A percentile compares a stretch with the other conserved stretches of the same genome.
Evolutionary conservation across 2,888 invertebrate species (phyloP).

Genomic region (Caenorhabditis imperialis): DNA sequence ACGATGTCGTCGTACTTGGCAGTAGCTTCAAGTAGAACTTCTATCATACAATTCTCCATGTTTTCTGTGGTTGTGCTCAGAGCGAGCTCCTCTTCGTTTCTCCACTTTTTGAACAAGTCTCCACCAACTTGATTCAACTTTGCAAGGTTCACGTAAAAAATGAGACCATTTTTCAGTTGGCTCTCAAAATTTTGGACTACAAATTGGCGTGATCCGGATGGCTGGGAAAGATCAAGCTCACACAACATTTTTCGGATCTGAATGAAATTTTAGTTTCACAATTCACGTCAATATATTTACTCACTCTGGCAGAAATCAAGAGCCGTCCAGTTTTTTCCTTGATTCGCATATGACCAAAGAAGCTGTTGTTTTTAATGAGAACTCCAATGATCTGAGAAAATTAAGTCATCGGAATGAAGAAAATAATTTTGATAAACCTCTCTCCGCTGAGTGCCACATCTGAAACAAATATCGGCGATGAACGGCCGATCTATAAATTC

Average conservation of each 20-base stretch:
- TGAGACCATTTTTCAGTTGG: conserved; percentile 18
- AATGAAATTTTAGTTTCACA: neutral
- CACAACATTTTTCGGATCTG: conserved; percentile 45
- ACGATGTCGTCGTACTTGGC: conserved; percentile 50
- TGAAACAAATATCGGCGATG: conserved; percentile 37
- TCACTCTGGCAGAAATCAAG: conserved; percentile 28
- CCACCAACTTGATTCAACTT: conserved; percentile 36
- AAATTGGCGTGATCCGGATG: conserved; percentile 48
- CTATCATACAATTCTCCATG: conserved; percentile 33
- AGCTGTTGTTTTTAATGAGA: conserved; percentile 30
- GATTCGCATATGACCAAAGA: conserved; percentile 34
- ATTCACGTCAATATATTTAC: no score
- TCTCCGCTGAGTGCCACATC: conserved; percentile 32
- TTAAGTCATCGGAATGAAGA: neutral
- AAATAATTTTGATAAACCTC: conserved; percentile 22
- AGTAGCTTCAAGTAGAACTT: conserved; percentile 41
- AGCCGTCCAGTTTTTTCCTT: conserved; percentile 47
- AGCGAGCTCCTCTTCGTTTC: conserved; percentile 23
- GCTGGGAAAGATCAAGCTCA: conserved; percentile 38
- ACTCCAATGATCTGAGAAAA: conserved; percentile 26
- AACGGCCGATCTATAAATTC: conserved; percentile 51
- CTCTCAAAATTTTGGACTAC: conserved; percentile 52
- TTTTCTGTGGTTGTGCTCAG: conserved; percentile 24
- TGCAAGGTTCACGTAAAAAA: conserved; percentile 37
- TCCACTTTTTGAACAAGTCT: conserved; percentile 56